Evolutionary conservation across 2,888 invertebrate species (phyloP).

Genomic region (Tridacna crocea): DNA sequence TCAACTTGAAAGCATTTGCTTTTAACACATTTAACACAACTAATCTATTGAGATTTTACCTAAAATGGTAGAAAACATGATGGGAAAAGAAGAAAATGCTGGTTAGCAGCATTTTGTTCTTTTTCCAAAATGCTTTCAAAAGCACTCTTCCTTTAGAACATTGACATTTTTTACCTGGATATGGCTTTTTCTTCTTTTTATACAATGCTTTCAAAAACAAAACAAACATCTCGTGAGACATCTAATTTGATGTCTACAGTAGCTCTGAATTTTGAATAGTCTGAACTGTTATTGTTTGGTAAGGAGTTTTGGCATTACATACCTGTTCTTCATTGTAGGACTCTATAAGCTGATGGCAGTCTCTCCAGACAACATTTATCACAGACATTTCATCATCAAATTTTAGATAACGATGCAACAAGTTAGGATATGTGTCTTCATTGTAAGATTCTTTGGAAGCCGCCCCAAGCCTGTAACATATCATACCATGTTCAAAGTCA

Average conservation of each 20-base stretch:
- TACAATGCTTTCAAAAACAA: too few relatives aligned
- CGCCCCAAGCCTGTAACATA: conserved; percentile 73
- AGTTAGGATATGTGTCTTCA: conserved; percentile 80
- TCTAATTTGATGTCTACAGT: too few relatives aligned
- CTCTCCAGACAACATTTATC: conserved; percentile 86
- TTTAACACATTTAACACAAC: too few relatives aligned
- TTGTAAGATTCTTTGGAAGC: conserved; percentile 79
- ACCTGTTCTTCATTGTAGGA: conserved; percentile 85
- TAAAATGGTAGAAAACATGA: too few relatives aligned
- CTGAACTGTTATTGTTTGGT: neutral
- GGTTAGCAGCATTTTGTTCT: neutral
- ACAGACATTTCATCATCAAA: conserved; percentile 87
- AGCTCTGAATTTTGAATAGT: too few relatives aligned
- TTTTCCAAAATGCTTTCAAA: neutral
- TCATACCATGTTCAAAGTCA: neutral
- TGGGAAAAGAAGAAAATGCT: too few relatives aligned
- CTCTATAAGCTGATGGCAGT: conserved; percentile 86
- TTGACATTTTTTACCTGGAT: too few relatives aligned
- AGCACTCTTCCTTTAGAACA: too few relatives aligned
- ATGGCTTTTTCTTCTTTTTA: too few relatives aligned
- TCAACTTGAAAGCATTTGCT: too few relatives aligned
- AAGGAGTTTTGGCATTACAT: neutral
- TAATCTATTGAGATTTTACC: too few relatives aligned
- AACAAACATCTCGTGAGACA: too few relatives aligned
- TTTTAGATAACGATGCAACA: conserved; percentile 86